Evolutionary conservation across 92 coral and sea anemone species (phyloP), one percentile per base, ranked within the genome.

Genomic region (Ricordea florida): DNA sequence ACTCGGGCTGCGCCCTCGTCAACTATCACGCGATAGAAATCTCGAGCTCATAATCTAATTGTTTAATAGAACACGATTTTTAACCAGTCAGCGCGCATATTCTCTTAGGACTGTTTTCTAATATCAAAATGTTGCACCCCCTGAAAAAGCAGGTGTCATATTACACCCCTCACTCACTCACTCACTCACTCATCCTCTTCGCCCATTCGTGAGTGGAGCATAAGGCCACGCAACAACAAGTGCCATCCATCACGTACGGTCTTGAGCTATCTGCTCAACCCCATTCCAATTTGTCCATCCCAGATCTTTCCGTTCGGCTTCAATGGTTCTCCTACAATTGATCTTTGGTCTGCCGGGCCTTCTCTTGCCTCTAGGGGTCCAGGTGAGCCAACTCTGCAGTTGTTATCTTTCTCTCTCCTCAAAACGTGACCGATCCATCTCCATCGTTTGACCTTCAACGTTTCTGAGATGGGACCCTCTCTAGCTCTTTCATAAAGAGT

Each of bases 401-500:
- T 63, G 70, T 63, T 63, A 63, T 63, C 70, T 63, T 63, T 63
- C 70, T 63, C 70, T 63, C 70, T 63, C 70, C 70, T 62, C 70
- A 62, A 59, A 59, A 59, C 46, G 45, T 61, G 68, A 61, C 68
- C 68, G 29, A 61, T 61, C 49, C 68, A 61, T 55, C 53, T 62
- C 70, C 70, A 62, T 62, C 70, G 53, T 62, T 55, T 62, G 70
- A 62, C 70, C 45, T 62, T 62, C 36, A 62, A 62, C 41, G 70
- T 62, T 62, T 62, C 70, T 40, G 70, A 62, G 51, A 62, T 62
- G 70, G 70, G 70, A 40, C 70, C 70, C 53, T 38, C 70, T 62
- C 70, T 37, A 62, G 70, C 53, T 62, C 35, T 62, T 62, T 62
- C 69, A 62, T 62, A 62, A n/a, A n/a, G 51, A 62, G 69, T 62